These are phyloP conservation scores for Zaprionus camerounensis DNA, from an alignment of 1,140 invertebrate genomes.

Conservation along the genomic window DNA sequence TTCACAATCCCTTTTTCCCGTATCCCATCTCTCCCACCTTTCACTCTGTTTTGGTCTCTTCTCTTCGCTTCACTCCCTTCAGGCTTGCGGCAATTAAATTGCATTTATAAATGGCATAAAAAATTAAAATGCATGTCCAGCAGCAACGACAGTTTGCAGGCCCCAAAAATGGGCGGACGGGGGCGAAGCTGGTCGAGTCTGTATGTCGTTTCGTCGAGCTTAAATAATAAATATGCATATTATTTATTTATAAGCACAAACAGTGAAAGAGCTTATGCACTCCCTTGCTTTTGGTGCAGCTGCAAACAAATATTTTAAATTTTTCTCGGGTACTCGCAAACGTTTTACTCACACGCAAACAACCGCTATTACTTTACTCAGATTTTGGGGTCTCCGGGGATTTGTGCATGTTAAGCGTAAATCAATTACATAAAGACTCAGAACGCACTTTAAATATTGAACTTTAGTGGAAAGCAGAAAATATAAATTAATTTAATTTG, in stretches of 20 bases:
- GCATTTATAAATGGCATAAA: constrained; percentile 70
- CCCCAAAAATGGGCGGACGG: constrained; percentile 2
- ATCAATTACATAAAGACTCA: not conserved
- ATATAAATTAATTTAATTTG: not conserved
- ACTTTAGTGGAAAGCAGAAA: not conserved
- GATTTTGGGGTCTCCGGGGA: constrained; percentile 2
- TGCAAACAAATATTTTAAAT: constrained; percentile 9
- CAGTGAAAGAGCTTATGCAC: constrained; percentile 1
- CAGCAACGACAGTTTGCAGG: constrained; percentile 25
- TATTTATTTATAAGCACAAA: constrained; percentile 14
- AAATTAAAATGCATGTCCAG: constrained; percentile 57
- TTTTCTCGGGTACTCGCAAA: not conserved
- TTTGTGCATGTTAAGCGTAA: not conserved
- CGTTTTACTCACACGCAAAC: not conserved
- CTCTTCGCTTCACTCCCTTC: constrained; percentile 2
- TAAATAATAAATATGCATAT: constrained; percentile 23
- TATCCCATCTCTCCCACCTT: not conserved
- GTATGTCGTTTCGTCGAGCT: not conserved
- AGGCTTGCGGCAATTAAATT: constrained; percentile 64
- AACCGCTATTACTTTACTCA: constrained; percentile 15
- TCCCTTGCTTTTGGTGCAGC: not conserved
- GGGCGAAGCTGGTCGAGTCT: not conserved
- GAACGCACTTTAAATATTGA: not conserved
- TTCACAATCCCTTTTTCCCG: constrained; percentile 5
- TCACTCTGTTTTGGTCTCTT: not conserved